phyloP scores from a whole-genome alignment of 2,113 vertebrate species.

The Lagopus muta region DNA sequence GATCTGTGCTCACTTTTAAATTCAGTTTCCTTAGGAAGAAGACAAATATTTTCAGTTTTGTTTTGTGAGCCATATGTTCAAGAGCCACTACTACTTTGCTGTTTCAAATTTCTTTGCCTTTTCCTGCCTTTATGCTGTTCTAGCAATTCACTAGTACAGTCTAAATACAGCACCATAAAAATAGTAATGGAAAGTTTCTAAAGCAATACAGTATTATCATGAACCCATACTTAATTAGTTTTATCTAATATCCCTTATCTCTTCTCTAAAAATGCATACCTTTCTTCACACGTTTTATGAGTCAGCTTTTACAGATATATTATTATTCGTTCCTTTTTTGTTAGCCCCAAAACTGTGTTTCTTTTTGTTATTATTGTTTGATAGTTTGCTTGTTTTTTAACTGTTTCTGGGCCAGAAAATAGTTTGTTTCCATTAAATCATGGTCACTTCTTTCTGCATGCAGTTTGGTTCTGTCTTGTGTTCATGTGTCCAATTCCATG shows the following conservation, averaged over 20 bases:
- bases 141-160: background rate
- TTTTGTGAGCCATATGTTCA: constrained; percentile 56
- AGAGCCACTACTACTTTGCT: background rate
- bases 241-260: background rate
- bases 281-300: background rate
- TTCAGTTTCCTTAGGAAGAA: background rate
- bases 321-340: background rate
- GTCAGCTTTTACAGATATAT: background rate
- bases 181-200: constrained; percentile 8
- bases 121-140: constrained; percentile 20
- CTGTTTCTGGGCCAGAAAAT: background rate
- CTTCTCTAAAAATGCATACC: background rate
- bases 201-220: background rate
- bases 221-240: background rate
- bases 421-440: background rate
- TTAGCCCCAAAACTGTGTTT: background rate
- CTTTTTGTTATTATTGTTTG: background rate
- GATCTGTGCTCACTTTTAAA: constrained; percentile 6
- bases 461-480: background rate
- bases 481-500: background rate
- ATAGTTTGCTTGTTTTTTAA: background rate
- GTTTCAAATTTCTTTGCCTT: constrained; percentile 51
- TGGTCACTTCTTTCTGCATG: background rate
- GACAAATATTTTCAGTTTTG: constrained; percentile 52
- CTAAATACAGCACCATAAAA: constrained; percentile 3